Conservation (phyloP, 1,140 invertebrate genomes). For the Choristoneura fumiferana region DNA sequence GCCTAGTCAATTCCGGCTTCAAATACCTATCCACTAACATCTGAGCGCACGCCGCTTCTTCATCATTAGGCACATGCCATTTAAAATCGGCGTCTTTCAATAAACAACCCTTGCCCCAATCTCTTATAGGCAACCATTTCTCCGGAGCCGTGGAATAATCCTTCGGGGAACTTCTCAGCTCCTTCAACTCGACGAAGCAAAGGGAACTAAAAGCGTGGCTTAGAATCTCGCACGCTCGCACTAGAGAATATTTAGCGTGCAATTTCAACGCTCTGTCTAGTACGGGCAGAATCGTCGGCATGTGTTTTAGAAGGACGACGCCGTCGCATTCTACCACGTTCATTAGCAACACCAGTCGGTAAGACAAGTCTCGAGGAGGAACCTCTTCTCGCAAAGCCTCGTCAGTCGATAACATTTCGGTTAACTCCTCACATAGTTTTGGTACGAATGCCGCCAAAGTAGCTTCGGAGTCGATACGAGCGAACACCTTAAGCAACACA, state of each 20-base stretch:
- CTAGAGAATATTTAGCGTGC: conserved; percentile 81
- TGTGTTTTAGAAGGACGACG: conserved; percentile 80
- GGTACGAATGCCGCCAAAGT: conserved; percentile 87
- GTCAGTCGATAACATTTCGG: conserved; percentile 75
- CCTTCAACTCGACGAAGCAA: conserved; percentile 79
- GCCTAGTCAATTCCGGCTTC: conserved; percentile 46
- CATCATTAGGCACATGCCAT: conserved; percentile 87
- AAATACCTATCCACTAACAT: conserved; percentile 84
- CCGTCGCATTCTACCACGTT: conserved; percentile 84
- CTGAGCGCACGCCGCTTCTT: conserved; percentile 84
- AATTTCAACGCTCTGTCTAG: conserved; percentile 82
- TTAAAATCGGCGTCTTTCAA: conserved; percentile 83
- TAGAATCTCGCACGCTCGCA: conserved; percentile 76
- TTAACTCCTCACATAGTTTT: conserved; percentile 80
- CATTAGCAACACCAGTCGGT: conserved; percentile 87
- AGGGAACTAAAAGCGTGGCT: conserved; percentile 54
- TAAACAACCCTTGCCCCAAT: conserved; percentile 89
- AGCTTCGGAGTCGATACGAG: conserved; percentile 83
- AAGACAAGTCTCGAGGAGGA: conserved; percentile 88
- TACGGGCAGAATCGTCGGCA: conserved; percentile 80
- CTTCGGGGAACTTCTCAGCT: conserved; percentile 81
- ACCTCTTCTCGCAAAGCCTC: conserved; percentile 83
- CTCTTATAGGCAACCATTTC: conserved; percentile 87
- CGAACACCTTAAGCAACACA: conserved; percentile 84
- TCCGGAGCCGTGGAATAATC: conserved; percentile 82